Conservation (phyloP, 2,888 invertebrate genomes). For the Psylliodes chrysocephalus region DNA sequence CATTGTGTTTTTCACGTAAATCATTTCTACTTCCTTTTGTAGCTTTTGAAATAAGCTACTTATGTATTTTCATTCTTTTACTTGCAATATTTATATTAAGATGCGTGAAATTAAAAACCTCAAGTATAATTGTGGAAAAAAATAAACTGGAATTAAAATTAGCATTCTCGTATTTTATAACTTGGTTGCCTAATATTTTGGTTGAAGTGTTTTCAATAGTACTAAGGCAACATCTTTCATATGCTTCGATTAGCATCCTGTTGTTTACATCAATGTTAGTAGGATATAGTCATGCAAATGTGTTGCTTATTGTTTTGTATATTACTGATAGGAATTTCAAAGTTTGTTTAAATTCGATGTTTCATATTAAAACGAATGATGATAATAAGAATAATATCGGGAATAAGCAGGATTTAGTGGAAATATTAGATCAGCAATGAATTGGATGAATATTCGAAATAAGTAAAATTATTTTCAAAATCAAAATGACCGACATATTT, state of each 20-base stretch:
- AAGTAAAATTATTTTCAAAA: no score
- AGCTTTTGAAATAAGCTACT: not conserved
- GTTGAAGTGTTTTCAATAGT: not conserved
- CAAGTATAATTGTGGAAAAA: not conserved
- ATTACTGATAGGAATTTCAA: conserved; percentile 32
- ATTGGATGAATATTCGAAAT: no score
- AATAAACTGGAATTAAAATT: conserved; percentile 16
- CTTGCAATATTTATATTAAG: conserved; percentile 8
- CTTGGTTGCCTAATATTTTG: not conserved
- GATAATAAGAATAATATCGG: no score
- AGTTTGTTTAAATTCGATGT: conserved; percentile 23
- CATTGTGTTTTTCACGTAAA: not conserved
- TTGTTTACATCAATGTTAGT: not conserved
- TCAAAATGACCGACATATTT: no score
- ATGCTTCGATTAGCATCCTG: no score
- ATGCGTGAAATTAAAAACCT: not conserved
- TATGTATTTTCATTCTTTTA: not conserved
- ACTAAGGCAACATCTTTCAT: not conserved
- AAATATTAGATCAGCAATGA: no score
- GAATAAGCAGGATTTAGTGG: no score
- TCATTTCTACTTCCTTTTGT: not conserved
- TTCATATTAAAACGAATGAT: no score
- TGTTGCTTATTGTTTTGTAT: conserved; percentile 20
- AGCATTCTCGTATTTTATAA: conserved; percentile 2
- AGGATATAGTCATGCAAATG: not conserved